Base-by-base conservation (phyloP, 1,140 invertebrate species). In the Ganaspis sp. region DNA sequence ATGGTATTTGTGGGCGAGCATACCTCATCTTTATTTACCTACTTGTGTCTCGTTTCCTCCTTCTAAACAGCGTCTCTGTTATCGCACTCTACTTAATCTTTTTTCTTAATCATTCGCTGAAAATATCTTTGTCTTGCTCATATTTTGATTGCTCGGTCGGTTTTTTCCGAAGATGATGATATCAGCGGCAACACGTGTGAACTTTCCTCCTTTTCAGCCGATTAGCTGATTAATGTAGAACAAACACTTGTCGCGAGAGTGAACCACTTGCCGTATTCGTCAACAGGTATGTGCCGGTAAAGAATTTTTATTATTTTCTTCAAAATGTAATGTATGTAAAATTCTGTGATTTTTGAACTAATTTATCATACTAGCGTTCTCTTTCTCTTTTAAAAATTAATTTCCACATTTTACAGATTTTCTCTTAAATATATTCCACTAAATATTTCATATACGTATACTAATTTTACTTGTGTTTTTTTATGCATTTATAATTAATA, bases 1-100 rank as follows among this genome's bases (percentile, higher is more conserved):
- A 69, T 82, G 72, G 74, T 71, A 53, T 72, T 70, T 69, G 53
- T 23, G 4, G 72, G 49, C 17, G 76, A 80, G 23, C 17, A 11
- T 9, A 71, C 34, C 11, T 37, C 42, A 29, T 75, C 54, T n/a
- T n/a, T n/a, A n/a, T 40, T 12, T 29, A 53, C 29, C 15, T 38
- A 45, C 23, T 54, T 69, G 29, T 38, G 26, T 37, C 15, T 64
- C 49, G 8, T 29, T n/a, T 38, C 23, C 58, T 77, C 40, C 12
- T 21, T 42, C n/a, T 15, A n/a, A 49, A 49, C 12, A 49, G 45
- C 45, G 45, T n/a, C 45, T 49, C 15, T n/a, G 45, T 49, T 49
- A 5, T 49, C 15, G 3, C 45, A 17, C 4, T 40, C 15, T 15
- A n/a, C 4, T 15, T 15, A 17, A 15, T 49, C 45, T 40, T 12